Conservation (phyloP, 2,797 vertebrate species). For the Sitta carolinensis region DNA sequence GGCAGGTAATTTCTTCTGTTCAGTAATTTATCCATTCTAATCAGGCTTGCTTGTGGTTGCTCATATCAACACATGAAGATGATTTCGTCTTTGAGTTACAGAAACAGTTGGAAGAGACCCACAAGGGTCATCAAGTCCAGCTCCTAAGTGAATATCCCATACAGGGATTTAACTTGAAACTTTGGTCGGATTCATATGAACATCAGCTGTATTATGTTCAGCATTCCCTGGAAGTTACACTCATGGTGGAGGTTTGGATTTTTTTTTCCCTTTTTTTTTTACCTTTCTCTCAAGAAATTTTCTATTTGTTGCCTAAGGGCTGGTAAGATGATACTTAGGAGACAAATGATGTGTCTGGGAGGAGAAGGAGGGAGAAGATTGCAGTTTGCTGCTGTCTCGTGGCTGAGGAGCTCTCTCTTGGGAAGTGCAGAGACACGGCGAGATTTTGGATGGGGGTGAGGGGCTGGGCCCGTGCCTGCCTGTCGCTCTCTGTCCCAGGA, state of each 20-base stretch:
- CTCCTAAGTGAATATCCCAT: not conserved
- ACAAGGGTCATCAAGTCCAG: not conserved
- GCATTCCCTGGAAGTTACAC: not conserved
- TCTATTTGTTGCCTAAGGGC: not conserved
- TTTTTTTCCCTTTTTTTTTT: not conserved
- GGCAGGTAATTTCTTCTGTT: not conserved
- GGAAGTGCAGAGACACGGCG: accelerated
- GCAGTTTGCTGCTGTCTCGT: not conserved
- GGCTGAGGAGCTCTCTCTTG: not conserved
- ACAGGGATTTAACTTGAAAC: not conserved
- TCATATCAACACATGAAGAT: not conserved
- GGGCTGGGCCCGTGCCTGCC: accelerated
- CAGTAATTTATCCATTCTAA: not conserved
- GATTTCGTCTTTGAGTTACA: not conserved
- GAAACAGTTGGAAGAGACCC: not conserved
- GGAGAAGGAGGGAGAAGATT: not conserved
- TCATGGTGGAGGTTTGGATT: not conserved
- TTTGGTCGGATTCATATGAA: not conserved
- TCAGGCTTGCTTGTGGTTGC: not conserved
- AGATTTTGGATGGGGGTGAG: not conserved
- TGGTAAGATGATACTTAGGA: accelerated
- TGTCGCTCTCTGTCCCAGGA: not conserved
- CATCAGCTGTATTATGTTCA: not conserved
- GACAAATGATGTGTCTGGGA: not conserved
- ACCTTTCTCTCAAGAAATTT: not conserved